Percentiles rank a stretch among this genome's conserved stretches.
Evolutionary conservation across 2,113 vertebrate species (phyloP).

Genomic region (Pristiophorus japonicus): DNA sequence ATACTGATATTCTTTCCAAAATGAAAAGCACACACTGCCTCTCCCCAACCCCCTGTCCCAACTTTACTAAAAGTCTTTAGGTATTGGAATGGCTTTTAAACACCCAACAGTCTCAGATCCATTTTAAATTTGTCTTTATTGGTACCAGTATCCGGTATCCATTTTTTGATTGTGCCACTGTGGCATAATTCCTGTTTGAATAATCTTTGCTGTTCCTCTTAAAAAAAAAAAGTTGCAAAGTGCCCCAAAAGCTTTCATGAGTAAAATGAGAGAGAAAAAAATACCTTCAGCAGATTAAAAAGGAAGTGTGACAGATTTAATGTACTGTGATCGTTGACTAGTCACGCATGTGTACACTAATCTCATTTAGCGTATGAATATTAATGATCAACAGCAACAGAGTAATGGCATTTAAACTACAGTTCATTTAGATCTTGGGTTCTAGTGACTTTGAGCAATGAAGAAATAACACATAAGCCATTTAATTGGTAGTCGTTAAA

Average conservation of each 20-base stretch:
- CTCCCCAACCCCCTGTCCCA: neutral
- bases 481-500: neutral
- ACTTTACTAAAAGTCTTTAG: neutral
- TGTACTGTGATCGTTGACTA: neutral
- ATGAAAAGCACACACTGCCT: neutral
- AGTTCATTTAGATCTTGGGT: neutral
- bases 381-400: neutral
- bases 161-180: neutral
- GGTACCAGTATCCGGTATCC: too few relatives aligned
- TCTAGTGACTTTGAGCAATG: neutral
- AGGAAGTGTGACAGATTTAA: neutral
- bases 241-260: neutral
- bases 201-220: neutral
- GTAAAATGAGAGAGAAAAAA: neutral
- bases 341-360: neutral
- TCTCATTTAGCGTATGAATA: neutral
- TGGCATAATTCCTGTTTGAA: neutral
- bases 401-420: neutral
- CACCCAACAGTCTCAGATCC: neutral
- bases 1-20: neutral
- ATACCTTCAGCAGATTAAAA: neutral
- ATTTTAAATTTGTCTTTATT: too few relatives aligned
- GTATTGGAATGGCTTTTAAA: neutral
- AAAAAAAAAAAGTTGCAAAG: neutral
- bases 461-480: neutral